phyloP scores from a whole-genome alignment of 2,888 invertebrate species.

The Leptopilina myrica region DNA sequence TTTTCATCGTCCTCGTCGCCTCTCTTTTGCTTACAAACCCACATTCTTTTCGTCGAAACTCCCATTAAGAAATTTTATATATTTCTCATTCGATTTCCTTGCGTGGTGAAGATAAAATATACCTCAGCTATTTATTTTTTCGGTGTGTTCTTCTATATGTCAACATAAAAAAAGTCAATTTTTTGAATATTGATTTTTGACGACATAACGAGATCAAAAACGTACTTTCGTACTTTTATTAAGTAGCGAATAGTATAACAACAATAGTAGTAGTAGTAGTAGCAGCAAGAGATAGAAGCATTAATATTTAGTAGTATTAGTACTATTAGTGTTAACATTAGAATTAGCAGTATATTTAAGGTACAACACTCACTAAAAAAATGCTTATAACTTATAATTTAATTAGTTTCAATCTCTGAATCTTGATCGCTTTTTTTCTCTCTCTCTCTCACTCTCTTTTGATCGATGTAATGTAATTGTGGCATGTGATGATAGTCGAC shows the following conservation, averaged over 20 bases:
- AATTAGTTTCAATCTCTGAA: neutral
- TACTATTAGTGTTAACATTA: no score
- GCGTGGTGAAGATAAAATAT: constrained; percentile 1
- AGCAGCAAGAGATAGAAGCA: no score
- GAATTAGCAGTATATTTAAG: no score
- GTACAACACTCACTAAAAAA: no score
- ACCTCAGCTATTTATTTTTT: neutral
- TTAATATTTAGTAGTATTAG: no score
- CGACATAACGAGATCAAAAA: no score
- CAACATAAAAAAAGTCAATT: no score
- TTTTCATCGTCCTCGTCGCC: constrained; percentile 32
- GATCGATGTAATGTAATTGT: constrained; percentile 20
- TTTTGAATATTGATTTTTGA: no score
- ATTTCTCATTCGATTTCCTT: constrained; percentile 35
- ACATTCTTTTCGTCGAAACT: constrained; percentile 19
- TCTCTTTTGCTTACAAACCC: constrained; percentile 32
- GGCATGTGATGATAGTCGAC: constrained; percentile 38
- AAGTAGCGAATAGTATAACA: no score
- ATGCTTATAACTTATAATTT: no score
- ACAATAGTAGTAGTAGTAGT: no score
- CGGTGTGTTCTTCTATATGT: neutral
- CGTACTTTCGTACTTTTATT: no score
- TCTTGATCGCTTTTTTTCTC: neutral
- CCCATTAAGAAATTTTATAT: constrained; percentile 10
- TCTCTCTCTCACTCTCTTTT: neutral